phyloP scores from a whole-genome alignment of 2,888 invertebrate species.

The Papilio demoleus region DNA sequence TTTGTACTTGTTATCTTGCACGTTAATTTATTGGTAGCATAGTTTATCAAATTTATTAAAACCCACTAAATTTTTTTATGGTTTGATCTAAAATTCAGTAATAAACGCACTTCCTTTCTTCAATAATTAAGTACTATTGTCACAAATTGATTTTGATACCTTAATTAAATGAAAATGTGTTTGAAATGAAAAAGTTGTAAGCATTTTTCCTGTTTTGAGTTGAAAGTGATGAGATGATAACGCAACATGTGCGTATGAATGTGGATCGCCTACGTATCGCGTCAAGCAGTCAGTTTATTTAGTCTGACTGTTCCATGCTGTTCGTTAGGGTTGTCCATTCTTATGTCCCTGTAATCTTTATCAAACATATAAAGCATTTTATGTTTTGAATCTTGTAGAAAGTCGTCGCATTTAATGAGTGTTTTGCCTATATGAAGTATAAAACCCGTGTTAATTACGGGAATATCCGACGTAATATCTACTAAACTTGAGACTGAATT shows the following conservation, averaged over 20 bases:
- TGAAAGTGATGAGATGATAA: constrained; percentile 6
- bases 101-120: too few species aligned
- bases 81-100: too few species aligned
- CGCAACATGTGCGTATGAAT: constrained; percentile 16
- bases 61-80: too few species aligned
- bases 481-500: too few species aligned
- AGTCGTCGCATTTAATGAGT: too few species aligned
- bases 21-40: too few species aligned
- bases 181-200: background rate
- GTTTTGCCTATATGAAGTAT: too few species aligned
- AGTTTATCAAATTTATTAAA: too few species aligned
- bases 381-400: background rate
- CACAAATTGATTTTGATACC: background rate
- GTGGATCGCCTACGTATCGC: constrained; percentile 35
- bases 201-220: background rate
- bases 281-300: constrained; percentile 30
- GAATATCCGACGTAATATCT: too few species aligned
- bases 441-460: too few species aligned
- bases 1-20: background rate
- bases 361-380: background rate
- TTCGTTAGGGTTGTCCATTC: constrained; percentile 11
- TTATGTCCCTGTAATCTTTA: background rate
- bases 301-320: constrained; percentile 39
- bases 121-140: too few species aligned
- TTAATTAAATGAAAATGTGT: background rate